Conservation (phyloP, 2,888 invertebrate genomes). For the Drosophila helvetica region DNA sequence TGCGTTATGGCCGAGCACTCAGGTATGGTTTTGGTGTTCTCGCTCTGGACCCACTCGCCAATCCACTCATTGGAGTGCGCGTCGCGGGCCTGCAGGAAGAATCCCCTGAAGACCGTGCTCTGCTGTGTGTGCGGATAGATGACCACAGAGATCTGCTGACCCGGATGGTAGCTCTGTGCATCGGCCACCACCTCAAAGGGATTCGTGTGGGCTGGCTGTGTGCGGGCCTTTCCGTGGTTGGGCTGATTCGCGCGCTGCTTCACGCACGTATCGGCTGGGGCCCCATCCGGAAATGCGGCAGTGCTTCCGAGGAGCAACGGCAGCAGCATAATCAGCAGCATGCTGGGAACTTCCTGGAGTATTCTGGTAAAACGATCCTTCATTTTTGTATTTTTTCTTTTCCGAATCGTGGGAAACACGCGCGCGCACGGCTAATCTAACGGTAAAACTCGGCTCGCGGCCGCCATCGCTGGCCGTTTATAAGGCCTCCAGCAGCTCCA, state of each 20-base stretch:
- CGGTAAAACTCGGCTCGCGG: conserved; percentile 67
- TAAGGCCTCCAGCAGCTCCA: conserved; percentile 59
- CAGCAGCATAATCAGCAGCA: conserved; percentile 74
- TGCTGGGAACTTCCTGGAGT: conserved; percentile 24
- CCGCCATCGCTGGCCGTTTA: conserved; percentile 64
- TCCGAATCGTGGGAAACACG: conserved; percentile 47
- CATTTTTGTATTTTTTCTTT: conserved; percentile 28
- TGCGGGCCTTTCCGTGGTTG: conserved; percentile 89
- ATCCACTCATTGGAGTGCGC: conserved; percentile 89
- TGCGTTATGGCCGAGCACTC: conserved; percentile 93
- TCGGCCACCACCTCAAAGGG: conserved; percentile 89
- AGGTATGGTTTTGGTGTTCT: conserved; percentile 90
- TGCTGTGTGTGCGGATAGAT: conserved; percentile 75
- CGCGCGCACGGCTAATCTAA: conserved; percentile 64
- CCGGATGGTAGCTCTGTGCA: conserved; percentile 87
- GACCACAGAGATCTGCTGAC: conserved; percentile 86
- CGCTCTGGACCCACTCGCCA: conserved; percentile 89
- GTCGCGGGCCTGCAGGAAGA: conserved; percentile 92
- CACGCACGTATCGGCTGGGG: conserved; percentile 92
- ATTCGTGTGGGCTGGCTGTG: conserved; percentile 87
- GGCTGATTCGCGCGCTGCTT: conserved; percentile 89
- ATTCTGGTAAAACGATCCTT: conserved; percentile 31
- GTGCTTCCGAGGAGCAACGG: conserved; percentile 50
- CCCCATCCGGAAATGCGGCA: conserved; percentile 90
- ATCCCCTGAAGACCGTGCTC: conserved; percentile 89